A percentile compares a stretch with the other conserved stretches of the same genome.
Conservation (phyloP, 1,140 invertebrate genomes). For the Danaus plexippus region DNA sequence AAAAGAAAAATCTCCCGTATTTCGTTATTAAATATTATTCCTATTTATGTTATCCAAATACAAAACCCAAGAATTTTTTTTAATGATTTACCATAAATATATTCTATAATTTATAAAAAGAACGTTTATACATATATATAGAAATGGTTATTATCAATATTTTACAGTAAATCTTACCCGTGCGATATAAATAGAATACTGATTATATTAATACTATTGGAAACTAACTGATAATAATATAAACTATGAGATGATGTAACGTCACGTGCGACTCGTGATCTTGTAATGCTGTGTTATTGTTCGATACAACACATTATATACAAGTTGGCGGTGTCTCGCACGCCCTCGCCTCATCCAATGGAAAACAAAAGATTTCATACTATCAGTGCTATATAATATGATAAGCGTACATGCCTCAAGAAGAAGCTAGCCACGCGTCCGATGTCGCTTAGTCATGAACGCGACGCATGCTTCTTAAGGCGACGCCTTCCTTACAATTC, state of each 20-base stretch:
- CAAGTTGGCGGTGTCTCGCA: conserved; percentile 40
- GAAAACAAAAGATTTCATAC: conserved; percentile 28
- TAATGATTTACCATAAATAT: no score
- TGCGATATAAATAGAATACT: conserved; percentile 21
- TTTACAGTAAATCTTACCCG: conserved; percentile 13
- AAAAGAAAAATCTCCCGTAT: no score
- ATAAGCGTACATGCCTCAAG: conserved; percentile 43
- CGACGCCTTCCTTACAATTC: conserved; percentile 20
- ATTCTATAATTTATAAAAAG: no score
- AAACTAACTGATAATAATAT: conserved; percentile 12
- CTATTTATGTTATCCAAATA: no score
- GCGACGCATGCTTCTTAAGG: conserved; percentile 51
- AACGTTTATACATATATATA: no score
- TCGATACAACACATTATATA: conserved; percentile 42
- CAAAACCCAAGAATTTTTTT: no score
- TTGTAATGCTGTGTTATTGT: conserved; percentile 38
- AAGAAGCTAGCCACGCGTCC: conserved; percentile 49
- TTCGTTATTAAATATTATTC: no score
- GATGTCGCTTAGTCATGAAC: conserved; percentile 35
- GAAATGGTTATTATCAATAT: no score
- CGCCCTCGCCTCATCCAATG: conserved; percentile 56
- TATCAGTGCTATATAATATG: conserved; percentile 35
- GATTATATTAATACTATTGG: conserved; percentile 10
- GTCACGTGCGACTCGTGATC: conserved; percentile 39
- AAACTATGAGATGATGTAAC: conserved; percentile 23